phyloP scores from a whole-genome alignment of 2,113 vertebrate genomes.

The Okapia johnstoni region DNA sequence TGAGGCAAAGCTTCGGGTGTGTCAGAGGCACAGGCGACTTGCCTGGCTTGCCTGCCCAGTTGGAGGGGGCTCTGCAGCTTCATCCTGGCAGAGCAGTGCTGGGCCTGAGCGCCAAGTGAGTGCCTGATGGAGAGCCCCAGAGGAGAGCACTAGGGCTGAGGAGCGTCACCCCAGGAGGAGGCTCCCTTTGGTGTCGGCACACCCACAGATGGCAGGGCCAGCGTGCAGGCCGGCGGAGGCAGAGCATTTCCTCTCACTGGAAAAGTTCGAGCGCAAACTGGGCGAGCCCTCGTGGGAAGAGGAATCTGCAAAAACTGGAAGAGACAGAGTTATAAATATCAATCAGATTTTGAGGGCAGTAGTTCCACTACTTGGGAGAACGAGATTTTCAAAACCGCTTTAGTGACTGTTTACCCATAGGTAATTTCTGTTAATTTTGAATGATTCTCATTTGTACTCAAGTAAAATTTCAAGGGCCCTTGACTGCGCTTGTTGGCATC shows the following conservation, averaged over 20 bases:
- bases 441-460: not conserved
- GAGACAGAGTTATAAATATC: not conserved
- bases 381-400: not conserved
- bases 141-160: not conserved
- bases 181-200: fast-evolving
- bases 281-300: not conserved
- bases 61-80: not conserved
- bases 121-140: not conserved
- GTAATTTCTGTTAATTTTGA: not conserved
- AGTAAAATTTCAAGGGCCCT: not conserved
- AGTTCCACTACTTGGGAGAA: not conserved
- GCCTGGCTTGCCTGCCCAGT: not conserved
- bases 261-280: not conserved
- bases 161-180: not conserved
- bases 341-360: not conserved
- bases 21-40: not conserved
- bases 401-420: not conserved
- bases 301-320: not conserved
- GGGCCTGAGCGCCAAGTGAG: not conserved
- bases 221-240: fast-evolving
- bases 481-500: not conserved
- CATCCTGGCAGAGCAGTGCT: not conserved
- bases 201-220: not conserved
- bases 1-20: not conserved
- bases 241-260: not conserved